These are phyloP conservation scores for Coremacera marginata DNA, from an alignment of 2,888 invertebrate species.

Conservation along the genomic window DNA sequence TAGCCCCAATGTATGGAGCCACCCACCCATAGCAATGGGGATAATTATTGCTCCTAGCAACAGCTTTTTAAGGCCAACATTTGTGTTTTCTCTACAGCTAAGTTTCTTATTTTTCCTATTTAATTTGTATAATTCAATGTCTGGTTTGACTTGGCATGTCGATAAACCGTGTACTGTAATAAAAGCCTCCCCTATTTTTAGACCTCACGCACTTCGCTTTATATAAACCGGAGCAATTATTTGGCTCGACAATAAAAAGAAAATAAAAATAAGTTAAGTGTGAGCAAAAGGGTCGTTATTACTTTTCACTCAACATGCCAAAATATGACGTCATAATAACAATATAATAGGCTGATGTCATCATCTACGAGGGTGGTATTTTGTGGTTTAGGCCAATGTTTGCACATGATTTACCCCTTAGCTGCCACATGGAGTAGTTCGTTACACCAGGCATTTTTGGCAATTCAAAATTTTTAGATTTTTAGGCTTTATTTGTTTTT, in stretches of 20 bases:
- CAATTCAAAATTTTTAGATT: too few species aligned
- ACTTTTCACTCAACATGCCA: not conserved
- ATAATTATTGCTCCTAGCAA: not conserved
- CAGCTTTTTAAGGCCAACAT: not conserved
- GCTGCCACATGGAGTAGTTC: too few species aligned
- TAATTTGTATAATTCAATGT: not conserved
- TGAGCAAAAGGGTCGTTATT: not conserved
- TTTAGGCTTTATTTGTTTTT: too few species aligned
- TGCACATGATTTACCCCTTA: too few species aligned
- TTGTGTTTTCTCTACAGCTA: not conserved
- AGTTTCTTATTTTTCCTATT: not conserved
- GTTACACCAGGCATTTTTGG: too few species aligned
- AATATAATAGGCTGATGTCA: not conserved
- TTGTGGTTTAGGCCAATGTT: too few species aligned
- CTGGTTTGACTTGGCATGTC: not conserved
- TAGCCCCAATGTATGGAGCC: not conserved
- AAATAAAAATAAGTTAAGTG: not conserved
- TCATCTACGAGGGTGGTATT: not conserved
- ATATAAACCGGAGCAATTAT: not conserved
- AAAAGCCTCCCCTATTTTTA: not conserved
- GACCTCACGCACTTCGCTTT: not conserved
- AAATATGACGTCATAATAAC: not conserved
- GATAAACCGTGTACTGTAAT: too few species aligned
- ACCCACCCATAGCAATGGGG: not conserved
- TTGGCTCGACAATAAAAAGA: not conserved